Percentiles rank a stretch among this genome's conserved stretches.
Conservation (phyloP, 2,888 invertebrate species). For the Junonia oenone region DNA sequence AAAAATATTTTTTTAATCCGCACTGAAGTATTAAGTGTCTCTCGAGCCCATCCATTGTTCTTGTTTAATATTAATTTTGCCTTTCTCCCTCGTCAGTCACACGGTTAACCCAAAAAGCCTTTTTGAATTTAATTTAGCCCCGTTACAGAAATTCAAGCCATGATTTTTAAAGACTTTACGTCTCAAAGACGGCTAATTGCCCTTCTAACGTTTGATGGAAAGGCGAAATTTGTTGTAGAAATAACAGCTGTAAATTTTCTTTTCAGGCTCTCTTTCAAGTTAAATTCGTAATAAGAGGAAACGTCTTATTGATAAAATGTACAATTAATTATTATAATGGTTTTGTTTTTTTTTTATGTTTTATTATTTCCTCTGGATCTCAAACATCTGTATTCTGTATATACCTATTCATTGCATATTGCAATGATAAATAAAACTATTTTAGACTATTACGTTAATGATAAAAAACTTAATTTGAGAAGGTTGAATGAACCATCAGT, state of each 20-base stretch:
- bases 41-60: conserved; percentile 9
- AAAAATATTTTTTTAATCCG: conserved; percentile 25
- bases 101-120: conserved; percentile 9
- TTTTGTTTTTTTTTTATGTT: background rate
- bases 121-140: conserved; percentile 7
- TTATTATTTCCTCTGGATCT: too few relatives aligned
- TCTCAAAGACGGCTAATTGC: conserved; percentile 6
- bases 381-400: too few relatives aligned
- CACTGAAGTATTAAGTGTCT: conserved; percentile 16
- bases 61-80: conserved; percentile 16
- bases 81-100: conserved; percentile 8
- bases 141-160: conserved; percentile 1
- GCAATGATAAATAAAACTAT: too few relatives aligned
- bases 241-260: conserved; percentile 1
- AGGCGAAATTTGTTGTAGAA: conserved; percentile 4
- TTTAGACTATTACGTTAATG: too few relatives aligned
- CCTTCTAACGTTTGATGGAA: conserved; percentile 12
- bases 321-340: background rate
- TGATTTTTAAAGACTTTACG: conserved; percentile 7
- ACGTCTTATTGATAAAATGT: background rate
- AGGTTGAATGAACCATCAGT: too few relatives aligned
- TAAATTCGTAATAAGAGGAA: background rate
- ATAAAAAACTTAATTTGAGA: too few relatives aligned
- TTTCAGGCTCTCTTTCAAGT: background rate
- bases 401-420: too few relatives aligned